These are phyloP conservation scores for Hemibagrus guttatus DNA, from an alignment of 2,797 vertebrate genomes.

Conservation along the genomic window DNA sequence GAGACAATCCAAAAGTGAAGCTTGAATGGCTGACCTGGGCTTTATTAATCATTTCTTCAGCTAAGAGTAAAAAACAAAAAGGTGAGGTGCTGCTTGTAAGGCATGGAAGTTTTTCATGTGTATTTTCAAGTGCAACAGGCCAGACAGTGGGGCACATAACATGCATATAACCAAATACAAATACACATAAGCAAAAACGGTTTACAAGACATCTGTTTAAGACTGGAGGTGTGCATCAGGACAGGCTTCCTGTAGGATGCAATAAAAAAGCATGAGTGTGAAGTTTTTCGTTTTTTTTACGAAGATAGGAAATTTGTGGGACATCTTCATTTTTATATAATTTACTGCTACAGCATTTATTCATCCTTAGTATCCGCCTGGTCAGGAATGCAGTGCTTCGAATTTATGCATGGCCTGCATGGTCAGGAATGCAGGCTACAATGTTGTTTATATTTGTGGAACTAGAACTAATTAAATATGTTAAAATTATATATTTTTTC, in stretches of 20 bases:
- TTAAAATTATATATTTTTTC: too few species aligned
- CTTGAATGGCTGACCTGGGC: background rate
- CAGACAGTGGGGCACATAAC: background rate
- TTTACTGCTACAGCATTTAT: background rate
- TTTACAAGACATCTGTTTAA: background rate
- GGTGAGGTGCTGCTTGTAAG: background rate
- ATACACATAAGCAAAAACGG: background rate
- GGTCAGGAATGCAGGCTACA: too few species aligned
- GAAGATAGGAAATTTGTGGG: background rate
- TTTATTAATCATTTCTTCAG: slow-evolving; percentile 5
- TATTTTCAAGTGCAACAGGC: background rate
- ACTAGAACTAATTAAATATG: background rate
- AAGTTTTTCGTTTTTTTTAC: background rate
- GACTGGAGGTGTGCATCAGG: background rate
- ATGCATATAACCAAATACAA: background rate
- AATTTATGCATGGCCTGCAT: too few species aligned
- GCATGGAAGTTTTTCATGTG: background rate
- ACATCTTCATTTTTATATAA: background rate
- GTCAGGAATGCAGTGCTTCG: background rate
- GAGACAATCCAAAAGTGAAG: background rate
- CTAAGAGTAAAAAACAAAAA: background rate
- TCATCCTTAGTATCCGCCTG: background rate
- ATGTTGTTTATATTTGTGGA: background rate
- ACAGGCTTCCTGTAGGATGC: background rate
- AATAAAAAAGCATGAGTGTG: background rate